A percentile compares a stretch with the other conserved stretches of the same genome.
These are phyloP conservation scores for Lepidurus apus DNA, from an alignment of 1,140 invertebrate species.

Conservation along the genomic window DNA sequence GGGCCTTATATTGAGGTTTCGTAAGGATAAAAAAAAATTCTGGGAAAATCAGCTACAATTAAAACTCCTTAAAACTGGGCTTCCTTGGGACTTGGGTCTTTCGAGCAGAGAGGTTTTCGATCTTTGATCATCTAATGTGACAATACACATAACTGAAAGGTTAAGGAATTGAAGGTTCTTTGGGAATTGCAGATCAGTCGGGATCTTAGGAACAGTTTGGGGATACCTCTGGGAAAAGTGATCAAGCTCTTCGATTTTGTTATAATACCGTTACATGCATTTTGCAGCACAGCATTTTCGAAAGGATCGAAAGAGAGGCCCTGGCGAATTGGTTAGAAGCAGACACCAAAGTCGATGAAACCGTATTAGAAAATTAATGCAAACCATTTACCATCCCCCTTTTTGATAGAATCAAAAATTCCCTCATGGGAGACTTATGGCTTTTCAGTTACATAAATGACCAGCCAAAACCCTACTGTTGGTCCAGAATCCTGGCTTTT, in stretches of 20 bases:
- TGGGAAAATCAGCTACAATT: not conserved
- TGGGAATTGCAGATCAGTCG: not conserved
- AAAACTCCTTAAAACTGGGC: not conserved
- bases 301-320: not conserved
- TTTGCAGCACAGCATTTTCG: not conserved
- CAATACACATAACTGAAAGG: not conserved
- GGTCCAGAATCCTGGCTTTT: constrained; percentile 7
- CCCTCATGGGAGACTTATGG: not conserved
- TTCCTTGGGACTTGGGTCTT: not conserved
- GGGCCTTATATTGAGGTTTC: too few species aligned
- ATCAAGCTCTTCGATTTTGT: not conserved
- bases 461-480: not conserved
- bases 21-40: too few species aligned
- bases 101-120: not conserved
- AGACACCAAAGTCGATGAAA: not conserved
- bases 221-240: not conserved
- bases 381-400: not conserved
- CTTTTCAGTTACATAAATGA: constrained; percentile 19
- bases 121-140: not conserved
- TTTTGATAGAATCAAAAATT: not conserved
- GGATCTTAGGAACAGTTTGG: not conserved
- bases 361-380: not conserved
- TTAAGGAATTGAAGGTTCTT: not conserved
- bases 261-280: not conserved
- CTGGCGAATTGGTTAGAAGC: not conserved